Conservation (phyloP, 2,888 invertebrate species). For the Eretmocerus hayati region DNA sequence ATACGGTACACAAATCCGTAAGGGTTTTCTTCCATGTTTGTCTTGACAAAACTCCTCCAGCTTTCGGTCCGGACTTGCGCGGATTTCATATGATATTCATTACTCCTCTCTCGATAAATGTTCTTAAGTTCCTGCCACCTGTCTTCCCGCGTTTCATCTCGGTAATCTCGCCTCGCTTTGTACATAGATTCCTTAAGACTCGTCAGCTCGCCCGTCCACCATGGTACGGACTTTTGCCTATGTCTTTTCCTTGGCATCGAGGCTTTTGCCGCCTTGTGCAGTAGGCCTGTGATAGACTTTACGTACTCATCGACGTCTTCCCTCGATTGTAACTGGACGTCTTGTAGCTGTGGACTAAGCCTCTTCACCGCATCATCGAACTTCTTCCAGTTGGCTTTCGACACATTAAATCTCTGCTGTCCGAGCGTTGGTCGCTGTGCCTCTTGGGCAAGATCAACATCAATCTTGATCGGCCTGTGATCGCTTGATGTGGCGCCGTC, state of each 20-base stretch:
- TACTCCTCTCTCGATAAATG: not conserved
- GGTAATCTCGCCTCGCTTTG: too few relatives aligned
- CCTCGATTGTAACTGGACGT: too few relatives aligned
- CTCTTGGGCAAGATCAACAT: not conserved
- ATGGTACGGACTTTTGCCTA: too few relatives aligned
- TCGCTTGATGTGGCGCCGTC: slow-evolving; percentile 9
- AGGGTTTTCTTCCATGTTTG: too few relatives aligned
- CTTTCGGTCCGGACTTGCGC: too few relatives aligned
- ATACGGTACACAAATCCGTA: too few relatives aligned
- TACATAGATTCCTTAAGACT: not conserved
- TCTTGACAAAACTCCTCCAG: not conserved
- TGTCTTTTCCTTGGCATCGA: too few relatives aligned
- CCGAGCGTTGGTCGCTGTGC: not conserved
- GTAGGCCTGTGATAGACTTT: too few relatives aligned
- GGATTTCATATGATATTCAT: not conserved
- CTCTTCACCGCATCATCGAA: not conserved
- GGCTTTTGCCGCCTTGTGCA: too few relatives aligned
- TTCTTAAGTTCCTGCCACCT: not conserved
- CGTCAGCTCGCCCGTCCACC: not conserved
- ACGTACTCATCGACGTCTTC: too few relatives aligned
- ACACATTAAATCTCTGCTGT: not conserved
- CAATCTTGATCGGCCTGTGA: slow-evolving; percentile 11
- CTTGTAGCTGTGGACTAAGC: too few relatives aligned
- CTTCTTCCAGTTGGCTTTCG: slow-evolving; percentile 11
- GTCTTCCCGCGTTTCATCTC: not conserved